phyloP scores from a whole-genome alignment of 1,140 invertebrate genomes.

The Euura saliciscinereae region DNA sequence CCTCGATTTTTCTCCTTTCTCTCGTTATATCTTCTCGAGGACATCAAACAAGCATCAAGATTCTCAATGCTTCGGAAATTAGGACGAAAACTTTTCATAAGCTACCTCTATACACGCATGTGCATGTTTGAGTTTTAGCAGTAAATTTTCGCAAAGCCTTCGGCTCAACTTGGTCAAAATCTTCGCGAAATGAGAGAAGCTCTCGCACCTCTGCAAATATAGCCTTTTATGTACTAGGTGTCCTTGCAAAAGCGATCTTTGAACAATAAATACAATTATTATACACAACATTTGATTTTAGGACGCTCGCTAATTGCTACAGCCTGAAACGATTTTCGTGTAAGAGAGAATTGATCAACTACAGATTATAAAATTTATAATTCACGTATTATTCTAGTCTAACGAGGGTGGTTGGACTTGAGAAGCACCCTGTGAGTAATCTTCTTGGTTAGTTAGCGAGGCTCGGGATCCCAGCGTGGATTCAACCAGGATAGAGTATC shows the following conservation, averaged over 20 bases:
- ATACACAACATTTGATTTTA: no score
- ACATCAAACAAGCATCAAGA: no score
- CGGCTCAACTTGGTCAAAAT: not conserved
- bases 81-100: not conserved
- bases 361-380: no score
- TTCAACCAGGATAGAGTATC: slow-evolving; percentile 53
- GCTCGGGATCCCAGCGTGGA: slow-evolving; percentile 46
- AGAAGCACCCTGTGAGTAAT: slow-evolving; percentile 50
- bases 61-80: no score
- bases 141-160: slow-evolving; percentile 1
- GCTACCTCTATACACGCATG: no score
- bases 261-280: no score
- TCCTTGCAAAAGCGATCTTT: not conserved
- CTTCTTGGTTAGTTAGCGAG: slow-evolving; percentile 55
- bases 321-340: no score
- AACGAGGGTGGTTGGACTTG: not conserved
- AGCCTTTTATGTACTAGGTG: not conserved
- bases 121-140: no score
- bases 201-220: not conserved
- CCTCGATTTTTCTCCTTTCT: not conserved
- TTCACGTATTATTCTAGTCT: no score
- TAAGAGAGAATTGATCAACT: no score
- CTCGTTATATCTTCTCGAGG: not conserved
- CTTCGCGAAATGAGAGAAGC: not conserved
- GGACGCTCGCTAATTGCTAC: no score